These are phyloP conservation scores for Tetrapedia diversipes DNA, from an alignment of 2,888 invertebrate species.

Conservation along the genomic window DNA sequence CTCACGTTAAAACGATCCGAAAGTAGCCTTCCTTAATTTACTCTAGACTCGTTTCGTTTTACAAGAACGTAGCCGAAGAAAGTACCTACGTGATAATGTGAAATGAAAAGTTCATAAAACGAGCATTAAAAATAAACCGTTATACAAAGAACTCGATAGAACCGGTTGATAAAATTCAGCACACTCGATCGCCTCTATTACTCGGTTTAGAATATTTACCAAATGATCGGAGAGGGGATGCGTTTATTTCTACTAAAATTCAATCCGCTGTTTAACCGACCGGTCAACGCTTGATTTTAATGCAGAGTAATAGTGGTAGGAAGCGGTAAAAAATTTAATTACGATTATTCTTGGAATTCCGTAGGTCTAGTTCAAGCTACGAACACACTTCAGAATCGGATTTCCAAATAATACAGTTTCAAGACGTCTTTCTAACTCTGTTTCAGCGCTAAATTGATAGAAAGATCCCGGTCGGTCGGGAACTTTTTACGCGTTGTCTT, in stretches of 20 bases:
- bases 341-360: neutral
- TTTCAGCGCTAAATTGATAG: constrained; percentile 20
- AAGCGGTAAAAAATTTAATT: constrained; percentile 20
- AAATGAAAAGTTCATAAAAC: neutral
- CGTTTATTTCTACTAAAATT: too few species aligned
- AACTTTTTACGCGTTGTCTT: neutral
- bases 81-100: neutral
- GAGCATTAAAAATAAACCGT: too few species aligned
- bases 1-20: neutral
- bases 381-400: neutral
- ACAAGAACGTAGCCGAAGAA: too few species aligned
- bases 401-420: constrained; percentile 8
- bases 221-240: too few species aligned
- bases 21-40: neutral
- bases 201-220: too few species aligned
- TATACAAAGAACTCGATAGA: too few species aligned
- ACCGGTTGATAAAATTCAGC: too few species aligned
- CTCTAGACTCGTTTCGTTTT: constrained; percentile 6
- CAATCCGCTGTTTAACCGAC: too few species aligned
- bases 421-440: neutral
- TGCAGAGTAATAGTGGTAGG: too few species aligned
- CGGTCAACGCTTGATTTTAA: too few species aligned
- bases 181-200: too few species aligned
- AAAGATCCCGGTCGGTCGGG: neutral
- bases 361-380: neutral